phyloP scores from a whole-genome alignment of 2,888 invertebrate species.

The Drosophila melanocephala region DNA sequence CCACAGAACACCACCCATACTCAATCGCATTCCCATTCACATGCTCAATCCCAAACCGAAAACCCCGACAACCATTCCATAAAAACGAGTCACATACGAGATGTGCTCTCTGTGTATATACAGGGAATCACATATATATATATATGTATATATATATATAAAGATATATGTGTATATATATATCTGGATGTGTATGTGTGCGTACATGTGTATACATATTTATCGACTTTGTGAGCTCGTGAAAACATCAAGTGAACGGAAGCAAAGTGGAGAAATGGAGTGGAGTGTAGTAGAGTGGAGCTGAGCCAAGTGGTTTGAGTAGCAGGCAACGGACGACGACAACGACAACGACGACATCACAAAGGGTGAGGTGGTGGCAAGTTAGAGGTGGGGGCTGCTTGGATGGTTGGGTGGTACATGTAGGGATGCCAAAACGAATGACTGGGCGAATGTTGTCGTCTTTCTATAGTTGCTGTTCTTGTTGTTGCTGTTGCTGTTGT shows the following conservation, averaged over 20 bases:
- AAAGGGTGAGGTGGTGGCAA: conserved; percentile 13
- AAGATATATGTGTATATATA: background rate
- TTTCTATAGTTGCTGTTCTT: conserved; percentile 12
- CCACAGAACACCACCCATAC: conserved; percentile 13
- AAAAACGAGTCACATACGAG: conserved; percentile 29
- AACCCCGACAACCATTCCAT: conserved; percentile 28
- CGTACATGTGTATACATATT: conserved; percentile 72
- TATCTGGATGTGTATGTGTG: conserved; percentile 20
- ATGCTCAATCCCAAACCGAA: conserved; percentile 32
- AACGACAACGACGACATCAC: conserved; percentile 27
- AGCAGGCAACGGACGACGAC: conserved; percentile 61
- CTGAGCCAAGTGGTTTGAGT: conserved; percentile 65
- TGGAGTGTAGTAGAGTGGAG: conserved; percentile 43
- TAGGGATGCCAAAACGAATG: conserved; percentile 32
- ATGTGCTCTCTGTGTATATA: conserved; percentile 31
- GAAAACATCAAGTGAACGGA: conserved; percentile 80
- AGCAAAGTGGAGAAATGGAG: conserved; percentile 54
- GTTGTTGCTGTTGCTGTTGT: conserved; percentile 26
- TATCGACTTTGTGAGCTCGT: conserved; percentile 81
- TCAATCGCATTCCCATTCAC: conserved; percentile 20
- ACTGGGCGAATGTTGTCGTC: conserved; percentile 53
- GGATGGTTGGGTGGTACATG: background rate
- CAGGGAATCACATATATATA: conserved; percentile 15
- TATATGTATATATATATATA: conserved; percentile 14
- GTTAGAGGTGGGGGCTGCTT: background rate